These are phyloP conservation scores for Melanotaenia maccullochi DNA, from an alignment of 2,797 vertebrate species.

Conservation along the genomic window DNA sequence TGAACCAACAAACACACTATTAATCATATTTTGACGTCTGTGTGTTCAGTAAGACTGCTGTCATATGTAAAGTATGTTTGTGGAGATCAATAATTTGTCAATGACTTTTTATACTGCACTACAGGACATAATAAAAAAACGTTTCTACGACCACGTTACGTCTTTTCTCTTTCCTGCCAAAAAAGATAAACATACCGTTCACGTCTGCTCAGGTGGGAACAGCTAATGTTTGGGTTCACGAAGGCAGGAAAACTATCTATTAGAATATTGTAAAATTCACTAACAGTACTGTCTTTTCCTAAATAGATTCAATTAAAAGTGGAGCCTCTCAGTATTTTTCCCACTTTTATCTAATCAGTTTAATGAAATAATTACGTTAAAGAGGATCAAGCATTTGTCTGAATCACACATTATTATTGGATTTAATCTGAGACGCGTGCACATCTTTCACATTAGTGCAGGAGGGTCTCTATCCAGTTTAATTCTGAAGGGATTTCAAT, in stretches of 20 bases:
- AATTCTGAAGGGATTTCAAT: not conserved
- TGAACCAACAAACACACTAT: constrained; percentile 39
- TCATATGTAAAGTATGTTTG: not conserved
- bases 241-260: not conserved
- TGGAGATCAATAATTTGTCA: not conserved
- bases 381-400: not conserved
- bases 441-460: not conserved
- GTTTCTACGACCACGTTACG: not conserved
- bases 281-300: not conserved
- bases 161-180: not conserved
- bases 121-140: not conserved
- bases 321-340: not conserved
- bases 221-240: not conserved
- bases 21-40: constrained; percentile 33
- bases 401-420: not conserved
- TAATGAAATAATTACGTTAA: not conserved
- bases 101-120: constrained; percentile 8
- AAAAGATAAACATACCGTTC: not conserved
- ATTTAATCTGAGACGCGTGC: not conserved
- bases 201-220: not conserved
- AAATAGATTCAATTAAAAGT: not conserved
- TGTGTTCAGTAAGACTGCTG: not conserved
- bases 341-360: not conserved
- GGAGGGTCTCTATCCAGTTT: not conserved
- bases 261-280: not conserved